phyloP scores from a whole-genome alignment of 2,888 invertebrate species.

The Phanerotoma sp. region DNA sequence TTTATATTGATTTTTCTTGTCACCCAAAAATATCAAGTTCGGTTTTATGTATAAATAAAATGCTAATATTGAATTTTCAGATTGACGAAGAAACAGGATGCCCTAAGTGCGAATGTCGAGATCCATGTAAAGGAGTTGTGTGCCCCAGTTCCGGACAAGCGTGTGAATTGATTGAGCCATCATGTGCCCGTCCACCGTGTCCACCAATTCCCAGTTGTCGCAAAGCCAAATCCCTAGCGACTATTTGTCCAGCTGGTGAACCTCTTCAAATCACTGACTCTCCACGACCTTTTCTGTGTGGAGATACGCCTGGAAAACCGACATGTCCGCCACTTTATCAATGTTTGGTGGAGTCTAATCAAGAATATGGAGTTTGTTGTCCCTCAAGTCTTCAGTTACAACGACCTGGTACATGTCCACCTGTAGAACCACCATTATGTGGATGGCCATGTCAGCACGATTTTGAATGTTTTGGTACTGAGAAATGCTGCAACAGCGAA shows the following conservation, averaged over 20 bases:
- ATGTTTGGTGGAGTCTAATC: slow-evolving; percentile 76
- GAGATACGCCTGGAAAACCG: slow-evolving; percentile 78
- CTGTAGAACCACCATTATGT: slow-evolving; percentile 59
- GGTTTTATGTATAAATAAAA: no score
- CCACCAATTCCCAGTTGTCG: slow-evolving; percentile 84
- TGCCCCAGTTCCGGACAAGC: slow-evolving; percentile 72
- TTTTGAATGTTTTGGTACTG: slow-evolving; percentile 77
- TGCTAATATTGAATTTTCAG: slow-evolving; percentile 34
- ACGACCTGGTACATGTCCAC: slow-evolving; percentile 78
- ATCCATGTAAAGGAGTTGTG: slow-evolving; percentile 74
- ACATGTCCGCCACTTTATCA: slow-evolving; percentile 80
- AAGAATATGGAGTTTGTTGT: slow-evolving; percentile 87
- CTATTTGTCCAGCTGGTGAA: slow-evolving; percentile 72
- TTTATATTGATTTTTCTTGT: no score
- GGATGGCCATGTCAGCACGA: slow-evolving; percentile 72
- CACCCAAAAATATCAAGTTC: no score
- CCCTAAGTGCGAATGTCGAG: slow-evolving; percentile 77
- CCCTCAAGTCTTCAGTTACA: slow-evolving; percentile 75
- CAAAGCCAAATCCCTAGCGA: slow-evolving; percentile 70
- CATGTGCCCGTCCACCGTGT: slow-evolving; percentile 77
- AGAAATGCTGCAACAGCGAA: slow-evolving; percentile 78
- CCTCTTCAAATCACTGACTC: slow-evolving; percentile 63
- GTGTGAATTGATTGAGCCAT: slow-evolving; percentile 77
- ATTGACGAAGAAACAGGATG: slow-evolving; percentile 63
- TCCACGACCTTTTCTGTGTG: slow-evolving; percentile 79